Evolutionary conservation across 2,797 vertebrate species (phyloP).

Genomic region (Pachyuromys duprasi): DNA sequence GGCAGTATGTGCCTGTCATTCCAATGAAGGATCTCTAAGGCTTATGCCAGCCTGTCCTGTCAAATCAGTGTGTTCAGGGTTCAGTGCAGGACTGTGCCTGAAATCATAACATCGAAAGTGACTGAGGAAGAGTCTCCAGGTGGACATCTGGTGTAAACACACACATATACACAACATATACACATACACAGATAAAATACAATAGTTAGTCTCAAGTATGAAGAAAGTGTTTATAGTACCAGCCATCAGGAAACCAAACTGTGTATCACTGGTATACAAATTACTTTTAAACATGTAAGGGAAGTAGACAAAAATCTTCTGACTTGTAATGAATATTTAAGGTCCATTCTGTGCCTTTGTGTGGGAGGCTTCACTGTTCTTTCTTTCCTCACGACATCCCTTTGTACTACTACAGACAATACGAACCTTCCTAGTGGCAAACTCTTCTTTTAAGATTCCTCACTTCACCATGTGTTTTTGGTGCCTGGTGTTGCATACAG

Average conservation of each 20-base stretch:
- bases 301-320: background rate
- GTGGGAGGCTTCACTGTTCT: background rate
- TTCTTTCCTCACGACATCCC: background rate
- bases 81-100: background rate
- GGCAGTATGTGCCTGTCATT: background rate
- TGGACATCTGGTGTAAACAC: background rate
- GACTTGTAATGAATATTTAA: conserved; percentile 60
- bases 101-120: background rate
- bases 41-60: background rate
- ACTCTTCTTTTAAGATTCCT: conserved; percentile 73
- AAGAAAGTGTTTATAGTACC: background rate
- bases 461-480: conserved; percentile 49
- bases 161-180: background rate
- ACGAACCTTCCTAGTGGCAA: conserved; percentile 39
- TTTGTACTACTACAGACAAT: background rate
- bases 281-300: conserved; percentile 20
- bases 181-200: background rate
- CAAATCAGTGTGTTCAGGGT: background rate
- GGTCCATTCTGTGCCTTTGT: conserved; percentile 1
- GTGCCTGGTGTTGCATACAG: background rate
- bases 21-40: background rate
- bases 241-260: background rate
- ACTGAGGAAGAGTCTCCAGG: background rate
- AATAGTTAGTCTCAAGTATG: conserved; percentile 25
- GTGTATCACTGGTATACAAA: background rate